Percentiles rank a stretch among this genome's conserved stretches.
phyloP scores from a whole-genome alignment of 2,797 vertebrate genomes.

The Phoebastria nigripes region DNA sequence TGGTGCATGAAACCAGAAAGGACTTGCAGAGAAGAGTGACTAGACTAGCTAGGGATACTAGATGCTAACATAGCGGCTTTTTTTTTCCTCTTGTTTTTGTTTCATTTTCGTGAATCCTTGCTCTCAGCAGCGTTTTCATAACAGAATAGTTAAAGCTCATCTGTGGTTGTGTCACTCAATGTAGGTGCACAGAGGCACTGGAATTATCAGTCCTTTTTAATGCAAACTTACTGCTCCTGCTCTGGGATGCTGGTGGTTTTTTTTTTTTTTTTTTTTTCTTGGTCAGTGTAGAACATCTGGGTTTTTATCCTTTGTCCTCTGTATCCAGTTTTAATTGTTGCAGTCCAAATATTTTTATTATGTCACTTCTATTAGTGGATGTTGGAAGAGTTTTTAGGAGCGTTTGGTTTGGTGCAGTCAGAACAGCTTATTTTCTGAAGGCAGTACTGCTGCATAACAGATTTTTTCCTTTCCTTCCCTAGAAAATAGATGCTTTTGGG shows the following conservation, averaged over 20 bases:
- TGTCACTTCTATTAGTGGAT: not conserved
- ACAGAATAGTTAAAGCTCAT: not conserved
- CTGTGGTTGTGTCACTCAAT: not conserved
- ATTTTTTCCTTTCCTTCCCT: not conserved
- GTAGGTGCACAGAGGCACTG: not conserved
- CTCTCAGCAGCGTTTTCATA: not conserved
- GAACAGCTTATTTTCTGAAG: not conserved
- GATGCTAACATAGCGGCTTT: not conserved
- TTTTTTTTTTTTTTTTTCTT: not conserved
- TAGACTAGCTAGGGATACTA: not conserved
- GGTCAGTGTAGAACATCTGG: not conserved
- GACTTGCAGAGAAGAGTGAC: not conserved
- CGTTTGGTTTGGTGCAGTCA: not conserved
- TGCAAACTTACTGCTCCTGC: not conserved
- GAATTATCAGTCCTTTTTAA: not conserved
- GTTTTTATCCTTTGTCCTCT: not conserved
- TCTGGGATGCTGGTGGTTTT: not conserved
- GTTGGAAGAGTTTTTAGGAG: not conserved
- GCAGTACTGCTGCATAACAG: not conserved
- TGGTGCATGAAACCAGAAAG: not conserved
- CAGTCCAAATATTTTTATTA: not conserved
- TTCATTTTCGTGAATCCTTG: not conserved
- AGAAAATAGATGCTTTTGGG: not conserved
- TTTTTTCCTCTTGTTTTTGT: not conserved
- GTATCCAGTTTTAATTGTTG: not conserved